Evolutionary conservation across 2,797 vertebrate species (phyloP), one percentile per base, ranked within the genome.

Genomic region (Spondyliosoma cantharus): DNA sequence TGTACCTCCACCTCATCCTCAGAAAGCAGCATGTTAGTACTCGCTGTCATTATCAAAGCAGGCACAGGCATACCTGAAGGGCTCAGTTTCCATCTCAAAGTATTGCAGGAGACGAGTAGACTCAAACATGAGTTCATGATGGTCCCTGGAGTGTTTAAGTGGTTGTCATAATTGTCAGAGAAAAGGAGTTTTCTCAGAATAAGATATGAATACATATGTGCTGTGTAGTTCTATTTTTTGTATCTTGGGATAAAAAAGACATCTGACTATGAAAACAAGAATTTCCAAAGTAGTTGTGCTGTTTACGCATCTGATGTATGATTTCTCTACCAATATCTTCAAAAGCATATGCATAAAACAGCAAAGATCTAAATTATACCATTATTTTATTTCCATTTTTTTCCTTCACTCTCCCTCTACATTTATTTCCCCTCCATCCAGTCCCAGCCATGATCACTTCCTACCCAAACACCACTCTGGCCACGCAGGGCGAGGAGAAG

Each of bases 391-490:
- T 54, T 52, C 0, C 1, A 19, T 56, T 56, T 42, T 48, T 48
- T n/a, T 48, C n/a, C 1, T 62, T 7, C 27, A 49, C 43, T n/a
- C 22, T 54, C 22, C 25, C 37, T 56, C 17, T 59, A 8, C 32
- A 52, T 7, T 1, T 62, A 19, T 43, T 14, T 50, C 71, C 3
- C 49, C 15, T 67, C 65, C 56, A 12, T 56, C 20, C 86, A 99
- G 98, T 99, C 90, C 98, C 98, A 16, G 98, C 98, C 2, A 99
- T 99, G 97, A 99, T 99, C 92, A 99, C 97, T 0, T 99, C 98
- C 48, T 99, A 99, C 85, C 97, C 98, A 24, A 99, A 99, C 91
- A 99, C 97, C 60, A 99, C 98, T 3, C 93, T 98, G 92, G 98
- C 98, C 72, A 98, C 98, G 0, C 97, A 99, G 93, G 98, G 98